Conservation (phyloP, 2,113 vertebrate species). For the Syrrhaptes paradoxus region DNA sequence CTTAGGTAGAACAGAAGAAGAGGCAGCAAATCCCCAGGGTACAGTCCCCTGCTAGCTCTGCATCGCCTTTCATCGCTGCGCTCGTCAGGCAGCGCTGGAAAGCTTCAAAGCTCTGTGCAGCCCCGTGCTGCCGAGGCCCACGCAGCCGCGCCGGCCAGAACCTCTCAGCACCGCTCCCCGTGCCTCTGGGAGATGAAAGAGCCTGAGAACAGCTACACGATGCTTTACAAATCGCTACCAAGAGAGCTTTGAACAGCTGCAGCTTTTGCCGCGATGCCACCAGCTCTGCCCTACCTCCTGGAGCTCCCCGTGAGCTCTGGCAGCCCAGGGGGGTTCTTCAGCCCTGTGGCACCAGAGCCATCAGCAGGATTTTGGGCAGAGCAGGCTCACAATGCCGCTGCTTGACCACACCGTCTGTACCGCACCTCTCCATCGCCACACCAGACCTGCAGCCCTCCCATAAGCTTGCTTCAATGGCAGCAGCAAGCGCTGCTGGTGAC, state of each 20-base stretch:
- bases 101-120: constrained; percentile 25
- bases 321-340: accelerated
- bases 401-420: neutral
- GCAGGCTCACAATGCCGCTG: neutral
- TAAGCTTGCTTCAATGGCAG: neutral
- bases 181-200: constrained; percentile 32
- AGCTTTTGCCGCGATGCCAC: neutral
- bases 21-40: neutral
- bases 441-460: neutral
- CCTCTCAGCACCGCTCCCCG: neutral
- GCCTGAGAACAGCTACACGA: neutral
- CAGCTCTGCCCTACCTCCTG: neutral
- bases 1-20: neutral
- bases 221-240: constrained; percentile 1
- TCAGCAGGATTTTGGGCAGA: neutral
- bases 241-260: neutral
- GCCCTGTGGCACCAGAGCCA: neutral
- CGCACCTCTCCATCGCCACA: neutral
- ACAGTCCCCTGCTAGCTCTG: neutral
- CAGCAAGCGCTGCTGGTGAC: neutral
- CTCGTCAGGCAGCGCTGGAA: neutral
- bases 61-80: accelerated
- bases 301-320: neutral
- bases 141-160: neutral
- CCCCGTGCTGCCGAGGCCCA: neutral